Evolutionary conservation across 2,797 vertebrate genomes (phyloP).

Genomic region (Xiphophorus birchmanni): DNA sequence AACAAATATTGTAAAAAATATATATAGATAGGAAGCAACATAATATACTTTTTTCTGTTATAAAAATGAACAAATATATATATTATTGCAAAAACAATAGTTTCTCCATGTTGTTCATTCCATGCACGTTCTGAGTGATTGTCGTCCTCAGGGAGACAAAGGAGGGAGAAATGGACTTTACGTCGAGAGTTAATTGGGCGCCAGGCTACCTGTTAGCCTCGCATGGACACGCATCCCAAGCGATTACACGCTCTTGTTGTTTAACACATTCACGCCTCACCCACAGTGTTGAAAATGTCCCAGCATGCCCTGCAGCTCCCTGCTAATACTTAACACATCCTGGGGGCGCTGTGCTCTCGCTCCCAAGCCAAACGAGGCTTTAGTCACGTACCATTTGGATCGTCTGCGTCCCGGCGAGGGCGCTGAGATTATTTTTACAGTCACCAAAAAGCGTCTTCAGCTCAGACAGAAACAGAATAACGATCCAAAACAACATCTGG

Average conservation of each 20-base stretch:
- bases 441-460: constrained; percentile 16
- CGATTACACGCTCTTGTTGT: constrained; percentile 34
- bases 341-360: constrained; percentile 12
- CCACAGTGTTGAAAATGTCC: constrained; percentile 22
- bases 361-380: constrained; percentile 44
- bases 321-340: constrained; percentile 30
- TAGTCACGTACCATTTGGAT: constrained; percentile 17
- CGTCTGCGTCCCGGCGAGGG: constrained; percentile 18
- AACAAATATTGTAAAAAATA: no score
- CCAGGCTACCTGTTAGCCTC: constrained; percentile 6
- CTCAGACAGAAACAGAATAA: not conserved
- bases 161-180: constrained; percentile 4
- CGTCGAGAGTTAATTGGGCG: constrained; percentile 31
- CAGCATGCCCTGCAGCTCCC: constrained; percentile 43
- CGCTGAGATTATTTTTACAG: constrained; percentile 26
- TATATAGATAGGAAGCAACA: no score
- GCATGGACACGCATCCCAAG: constrained; percentile 26
- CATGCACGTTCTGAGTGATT: not conserved
- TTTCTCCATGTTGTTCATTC: not conserved
- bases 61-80: not conserved
- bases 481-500: not conserved
- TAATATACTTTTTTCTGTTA: not conserved
- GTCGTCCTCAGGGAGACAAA: constrained; percentile 5
- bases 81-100: not conserved
- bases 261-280: constrained; percentile 30